Evolutionary conservation across 2,888 invertebrate genomes (phyloP).

Genomic region (Anagyrus pseudococci): DNA sequence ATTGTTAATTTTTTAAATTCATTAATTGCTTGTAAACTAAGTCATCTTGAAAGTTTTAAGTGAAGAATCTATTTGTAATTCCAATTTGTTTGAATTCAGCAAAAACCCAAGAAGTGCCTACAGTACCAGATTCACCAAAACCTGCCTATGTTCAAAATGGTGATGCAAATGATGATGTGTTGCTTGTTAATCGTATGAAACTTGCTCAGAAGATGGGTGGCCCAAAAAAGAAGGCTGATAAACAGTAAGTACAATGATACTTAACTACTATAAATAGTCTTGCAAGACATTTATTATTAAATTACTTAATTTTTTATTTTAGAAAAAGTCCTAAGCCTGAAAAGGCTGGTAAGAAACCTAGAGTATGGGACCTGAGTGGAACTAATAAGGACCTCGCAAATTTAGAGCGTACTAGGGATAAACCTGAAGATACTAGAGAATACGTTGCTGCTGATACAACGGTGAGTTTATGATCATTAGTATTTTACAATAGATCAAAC

Average conservation of each 20-base stretch:
- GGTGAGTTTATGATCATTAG: slow-evolving; percentile 59
- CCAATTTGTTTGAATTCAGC: slow-evolving; percentile 39
- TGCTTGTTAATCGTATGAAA: slow-evolving; percentile 79
- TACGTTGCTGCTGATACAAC: slow-evolving; percentile 71
- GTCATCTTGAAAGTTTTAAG: too few species aligned
- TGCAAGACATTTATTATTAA: too few species aligned
- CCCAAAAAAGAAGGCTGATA: slow-evolving; percentile 70
- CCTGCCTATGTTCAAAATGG: slow-evolving; percentile 60
- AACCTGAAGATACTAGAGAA: slow-evolving; percentile 70
- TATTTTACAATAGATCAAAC: neutral
- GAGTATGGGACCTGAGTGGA: slow-evolving; percentile 89
- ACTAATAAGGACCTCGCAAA: slow-evolving; percentile 76
- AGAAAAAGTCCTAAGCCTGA: slow-evolving; percentile 67
- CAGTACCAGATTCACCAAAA: slow-evolving; percentile 56
- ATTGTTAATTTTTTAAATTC: too few species aligned
- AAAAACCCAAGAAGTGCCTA: slow-evolving; percentile 54
- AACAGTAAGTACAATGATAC: slow-evolving; percentile 62
- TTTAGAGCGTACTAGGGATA: slow-evolving; percentile 84
- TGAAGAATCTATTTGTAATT: neutral
- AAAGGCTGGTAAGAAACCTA: slow-evolving; percentile 85
- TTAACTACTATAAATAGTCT: neutral
- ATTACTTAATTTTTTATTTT: slow-evolving; percentile 45
- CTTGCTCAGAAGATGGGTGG: slow-evolving; percentile 78
- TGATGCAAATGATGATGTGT: slow-evolving; percentile 69
- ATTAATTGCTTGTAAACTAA: too few species aligned